phyloP scores from a whole-genome alignment of 2,888 invertebrate species.

The Ariolimax columbianus region DNA sequence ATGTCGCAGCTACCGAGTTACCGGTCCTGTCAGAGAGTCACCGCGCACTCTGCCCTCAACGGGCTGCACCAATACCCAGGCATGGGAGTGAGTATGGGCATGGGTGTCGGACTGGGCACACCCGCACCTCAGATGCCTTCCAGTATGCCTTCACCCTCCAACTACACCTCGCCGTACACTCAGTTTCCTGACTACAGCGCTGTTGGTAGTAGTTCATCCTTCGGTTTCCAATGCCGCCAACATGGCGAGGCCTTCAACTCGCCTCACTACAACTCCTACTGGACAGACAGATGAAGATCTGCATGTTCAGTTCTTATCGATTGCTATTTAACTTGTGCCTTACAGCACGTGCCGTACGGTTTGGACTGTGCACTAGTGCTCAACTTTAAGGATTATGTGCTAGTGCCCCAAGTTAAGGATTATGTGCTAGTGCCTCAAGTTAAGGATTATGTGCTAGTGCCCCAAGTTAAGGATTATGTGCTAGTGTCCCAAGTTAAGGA shows the following conservation, averaged over 20 bases:
- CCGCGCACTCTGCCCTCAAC: slow-evolving; percentile 44
- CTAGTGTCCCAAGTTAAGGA: neutral
- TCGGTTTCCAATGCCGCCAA: slow-evolving; percentile 69
- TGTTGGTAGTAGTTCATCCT: slow-evolving; percentile 61
- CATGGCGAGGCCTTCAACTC: slow-evolving; percentile 67
- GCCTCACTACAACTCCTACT: slow-evolving; percentile 68
- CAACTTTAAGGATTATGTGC: neutral
- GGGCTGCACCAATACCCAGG: slow-evolving; percentile 43
- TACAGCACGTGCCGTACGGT: no score
- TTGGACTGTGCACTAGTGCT: neutral
- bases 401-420: neutral
- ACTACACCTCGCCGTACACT: slow-evolving; percentile 60
- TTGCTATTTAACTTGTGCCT: neutral
- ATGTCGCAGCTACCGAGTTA: slow-evolving; percentile 45
- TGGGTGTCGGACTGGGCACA: slow-evolving; percentile 44
- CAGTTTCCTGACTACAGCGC: slow-evolving; percentile 66
- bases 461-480: neutral
- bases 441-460: neutral
- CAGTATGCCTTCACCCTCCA: slow-evolving; percentile 57
- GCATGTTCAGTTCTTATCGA: neutral
- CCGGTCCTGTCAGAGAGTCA: slow-evolving; percentile 40
- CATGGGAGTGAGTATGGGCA: slow-evolving; percentile 45
- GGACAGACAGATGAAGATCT: slow-evolving; percentile 59
- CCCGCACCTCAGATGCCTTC: slow-evolving; percentile 58
- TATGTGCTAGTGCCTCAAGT: neutral